These are phyloP conservation scores for Leptopterna dolabrata DNA, from an alignment of 2,888 invertebrate genomes.

Conservation along the genomic window DNA sequence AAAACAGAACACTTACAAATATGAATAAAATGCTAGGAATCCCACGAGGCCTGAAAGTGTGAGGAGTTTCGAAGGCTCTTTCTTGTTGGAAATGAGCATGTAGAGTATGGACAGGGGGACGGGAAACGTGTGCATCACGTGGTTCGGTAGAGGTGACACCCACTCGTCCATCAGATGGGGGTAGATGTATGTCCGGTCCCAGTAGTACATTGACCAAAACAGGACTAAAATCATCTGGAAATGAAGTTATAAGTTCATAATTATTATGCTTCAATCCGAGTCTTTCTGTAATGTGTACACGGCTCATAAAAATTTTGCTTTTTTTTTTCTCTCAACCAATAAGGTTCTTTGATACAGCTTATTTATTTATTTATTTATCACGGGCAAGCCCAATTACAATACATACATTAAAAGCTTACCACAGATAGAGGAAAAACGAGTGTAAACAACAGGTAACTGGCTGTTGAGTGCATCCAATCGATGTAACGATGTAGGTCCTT, in stretches of 20 bases:
- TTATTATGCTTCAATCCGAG: too few species aligned
- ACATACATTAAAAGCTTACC: too few species aligned
- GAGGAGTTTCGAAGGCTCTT: constrained; percentile 59
- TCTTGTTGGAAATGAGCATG: constrained; percentile 66
- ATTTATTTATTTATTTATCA: too few species aligned
- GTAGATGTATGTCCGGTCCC: constrained; percentile 72
- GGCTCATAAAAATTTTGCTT: too few species aligned
- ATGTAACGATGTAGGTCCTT: constrained; percentile 21
- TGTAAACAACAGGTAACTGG: constrained; percentile 60
- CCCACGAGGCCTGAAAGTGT: constrained; percentile 59
- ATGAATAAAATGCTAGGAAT: constrained; percentile 57
- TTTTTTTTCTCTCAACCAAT: too few species aligned
- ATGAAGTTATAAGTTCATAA: neutral
- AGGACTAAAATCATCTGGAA: constrained; percentile 70
- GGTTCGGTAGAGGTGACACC: constrained; percentile 72
- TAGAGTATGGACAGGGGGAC: constrained; percentile 69
- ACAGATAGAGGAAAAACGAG: constrained; percentile 59
- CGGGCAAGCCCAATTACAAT: too few species aligned
- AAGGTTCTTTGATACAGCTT: too few species aligned
- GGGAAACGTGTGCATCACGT: constrained; percentile 72
- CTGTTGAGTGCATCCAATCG: constrained; percentile 45
- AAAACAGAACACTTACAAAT: constrained; percentile 56
- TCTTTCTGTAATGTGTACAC: too few species aligned
- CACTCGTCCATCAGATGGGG: constrained; percentile 69
- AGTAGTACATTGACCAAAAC: constrained; percentile 71